phyloP scores from a whole-genome alignment of 92 coral and sea anemone species.

The Parazoanthus swiftii region DNA sequence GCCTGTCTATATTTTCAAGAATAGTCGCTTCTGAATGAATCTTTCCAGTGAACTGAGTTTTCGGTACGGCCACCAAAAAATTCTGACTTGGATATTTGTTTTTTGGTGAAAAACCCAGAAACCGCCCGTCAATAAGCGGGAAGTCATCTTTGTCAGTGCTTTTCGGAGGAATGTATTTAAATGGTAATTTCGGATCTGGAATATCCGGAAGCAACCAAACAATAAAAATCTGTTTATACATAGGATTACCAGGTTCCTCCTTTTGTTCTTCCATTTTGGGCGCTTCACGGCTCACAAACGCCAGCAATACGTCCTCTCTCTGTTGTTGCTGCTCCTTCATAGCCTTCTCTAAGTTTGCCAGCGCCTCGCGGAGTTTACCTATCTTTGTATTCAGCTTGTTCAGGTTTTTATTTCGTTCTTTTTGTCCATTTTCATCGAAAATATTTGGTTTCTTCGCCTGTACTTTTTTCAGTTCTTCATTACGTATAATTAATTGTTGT shows the following conservation, averaged over 20 bases:
- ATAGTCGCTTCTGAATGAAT: too few species aligned
- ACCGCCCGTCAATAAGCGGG: too few species aligned
- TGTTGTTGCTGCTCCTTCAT: background rate
- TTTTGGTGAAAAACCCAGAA: background rate
- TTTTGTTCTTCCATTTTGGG: constrained; percentile 1
- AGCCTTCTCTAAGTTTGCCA: background rate
- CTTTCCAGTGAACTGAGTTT: background rate
- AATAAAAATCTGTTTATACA: background rate
- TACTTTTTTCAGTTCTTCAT: background rate
- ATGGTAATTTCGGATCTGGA: too few species aligned
- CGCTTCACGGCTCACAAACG: background rate
- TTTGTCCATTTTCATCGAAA: background rate
- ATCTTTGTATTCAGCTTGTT: background rate
- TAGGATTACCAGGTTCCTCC: background rate
- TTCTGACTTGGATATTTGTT: background rate
- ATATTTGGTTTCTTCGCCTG: background rate
- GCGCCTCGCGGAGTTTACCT: background rate
- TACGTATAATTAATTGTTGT: background rate
- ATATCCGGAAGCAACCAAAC: background rate
- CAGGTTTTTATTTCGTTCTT: background rate
- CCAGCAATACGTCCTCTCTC: background rate
- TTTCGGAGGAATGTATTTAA: too few species aligned
- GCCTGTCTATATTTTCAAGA: too few species aligned
- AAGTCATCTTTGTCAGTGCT: too few species aligned
- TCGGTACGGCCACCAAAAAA: background rate